Base-by-base conservation (phyloP, 2,113 vertebrate genomes). In the Pygoscelis antarcticus region DNA sequence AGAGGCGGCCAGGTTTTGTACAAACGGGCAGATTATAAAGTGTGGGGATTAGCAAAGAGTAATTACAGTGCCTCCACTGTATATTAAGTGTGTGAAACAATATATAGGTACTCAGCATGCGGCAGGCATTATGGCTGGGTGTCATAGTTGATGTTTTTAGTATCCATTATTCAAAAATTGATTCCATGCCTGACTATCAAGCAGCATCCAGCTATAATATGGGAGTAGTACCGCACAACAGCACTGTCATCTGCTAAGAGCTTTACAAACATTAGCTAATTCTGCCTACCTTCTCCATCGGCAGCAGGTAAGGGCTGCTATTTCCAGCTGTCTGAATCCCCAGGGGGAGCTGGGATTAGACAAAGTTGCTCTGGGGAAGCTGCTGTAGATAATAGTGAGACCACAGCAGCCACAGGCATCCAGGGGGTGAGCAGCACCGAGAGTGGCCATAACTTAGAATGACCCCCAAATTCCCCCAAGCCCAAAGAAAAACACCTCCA, bases 81-180 rank as follows among this genome's bases (percentile, higher is more conserved):
- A 98, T 97, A 96, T 98, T 97, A 98, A 98, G 96, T 98, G 96
- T 96, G 83, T 94, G 97, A 97, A 97, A 98, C 97, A 98, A 98
- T 97, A 65, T 74, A 16, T 30, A 97, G 93, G 94, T 92, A 97
- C 94, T 87, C 94, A 44, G 89, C 16, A 1, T 14, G 1, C 5
- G 6, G 66, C 92, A 94, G 91, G 90, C 84, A 92, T 97, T 98
- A 97, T 97, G 79, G 87, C 90, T 96, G 90, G 94, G 88, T 98
- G 96, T 97, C 97, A 97, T 5, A 88, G 95, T 71, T 96, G 97
- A 95, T 11, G 2, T 92, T 97, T 97, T 92, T 94, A 97, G 95
- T 93, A 98, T 97, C 96, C 96, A 96, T 97, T 97, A 97, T 97
- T 98, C 96, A 97, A 96, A 97, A 96, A 96, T 95, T 97, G 95